Percentiles rank a stretch among this genome's conserved stretches.
These are phyloP conservation scores for Hafferia zeledoni DNA, from an alignment of 2,797 vertebrate genomes.

Conservation along the genomic window DNA sequence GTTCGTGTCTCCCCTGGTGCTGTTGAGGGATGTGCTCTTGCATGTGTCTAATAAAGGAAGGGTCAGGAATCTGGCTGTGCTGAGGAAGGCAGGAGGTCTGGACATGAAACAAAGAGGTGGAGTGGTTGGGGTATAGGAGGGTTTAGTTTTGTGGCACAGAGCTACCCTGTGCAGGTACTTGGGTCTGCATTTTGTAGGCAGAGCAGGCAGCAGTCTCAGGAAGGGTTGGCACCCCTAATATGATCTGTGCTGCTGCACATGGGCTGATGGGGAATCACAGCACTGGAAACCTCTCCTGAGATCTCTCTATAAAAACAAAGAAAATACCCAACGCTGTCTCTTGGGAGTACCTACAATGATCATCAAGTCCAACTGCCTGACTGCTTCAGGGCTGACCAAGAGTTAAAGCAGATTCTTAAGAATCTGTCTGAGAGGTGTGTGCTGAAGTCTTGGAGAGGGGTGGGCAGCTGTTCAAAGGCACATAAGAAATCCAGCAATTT, in stretches of 20 bases:
- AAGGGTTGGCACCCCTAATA: neutral
- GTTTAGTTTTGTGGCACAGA: neutral
- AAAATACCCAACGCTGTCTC: neutral
- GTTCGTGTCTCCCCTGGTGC: neutral
- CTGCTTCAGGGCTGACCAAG: neutral
- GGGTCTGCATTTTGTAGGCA: neutral
- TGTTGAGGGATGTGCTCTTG: neutral
- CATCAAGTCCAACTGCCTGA: neutral
- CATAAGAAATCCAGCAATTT: neutral
- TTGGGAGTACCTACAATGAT: neutral
- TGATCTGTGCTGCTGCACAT: neutral
- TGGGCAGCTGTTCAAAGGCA: neutral
- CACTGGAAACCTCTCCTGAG: neutral
- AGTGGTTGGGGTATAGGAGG: neutral
- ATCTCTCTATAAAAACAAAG: neutral
- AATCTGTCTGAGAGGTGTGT: neutral
- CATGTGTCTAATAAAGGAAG: fast-evolving
- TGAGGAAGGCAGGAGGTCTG: neutral
- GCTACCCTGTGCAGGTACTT: neutral
- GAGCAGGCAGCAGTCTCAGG: neutral
- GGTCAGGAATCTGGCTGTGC: neutral
- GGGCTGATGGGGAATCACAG: neutral
- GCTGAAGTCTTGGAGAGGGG: neutral
- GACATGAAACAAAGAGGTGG: neutral
- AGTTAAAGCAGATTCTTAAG: neutral